Evolutionary conservation across 2,797 vertebrate species (phyloP).

Genomic region (Neopelma chrysocephalum): DNA sequence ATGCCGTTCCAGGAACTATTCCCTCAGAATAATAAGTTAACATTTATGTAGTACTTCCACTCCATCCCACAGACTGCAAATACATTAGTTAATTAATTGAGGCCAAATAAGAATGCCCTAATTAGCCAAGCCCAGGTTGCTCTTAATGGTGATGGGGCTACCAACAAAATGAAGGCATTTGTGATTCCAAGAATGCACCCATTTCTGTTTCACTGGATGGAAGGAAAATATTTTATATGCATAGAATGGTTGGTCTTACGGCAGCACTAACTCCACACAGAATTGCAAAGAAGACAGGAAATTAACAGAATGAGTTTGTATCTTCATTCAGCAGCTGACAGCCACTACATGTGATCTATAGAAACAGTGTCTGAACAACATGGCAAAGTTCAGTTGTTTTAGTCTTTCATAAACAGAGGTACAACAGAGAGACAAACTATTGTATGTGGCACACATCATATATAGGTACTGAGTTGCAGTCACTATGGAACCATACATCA

Average conservation of each 20-base stretch:
- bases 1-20: neutral
- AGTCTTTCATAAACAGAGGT: neutral
- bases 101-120: neutral
- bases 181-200: neutral
- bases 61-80: neutral
- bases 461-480: neutral
- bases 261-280: neutral
- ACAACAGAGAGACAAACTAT: neutral
- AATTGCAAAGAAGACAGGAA: neutral
- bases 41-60: neutral
- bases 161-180: neutral
- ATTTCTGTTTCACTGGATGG: neutral
- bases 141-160: neutral
- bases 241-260: neutral
- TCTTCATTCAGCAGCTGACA: neutral
- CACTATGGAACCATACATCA: neutral
- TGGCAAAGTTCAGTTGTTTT: neutral
- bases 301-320: neutral
- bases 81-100: neutral
- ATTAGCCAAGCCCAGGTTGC: neutral
- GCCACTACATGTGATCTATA: neutral
- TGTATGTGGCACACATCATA: rapidly evolving
- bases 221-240: neutral
- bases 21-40: neutral
- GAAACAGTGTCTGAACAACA: neutral